Percentiles rank a stretch among this genome's conserved stretches.
Evolutionary conservation across 2,797 vertebrate genomes (phyloP).

Genomic region (Cyprinodon diabolis): DNA sequence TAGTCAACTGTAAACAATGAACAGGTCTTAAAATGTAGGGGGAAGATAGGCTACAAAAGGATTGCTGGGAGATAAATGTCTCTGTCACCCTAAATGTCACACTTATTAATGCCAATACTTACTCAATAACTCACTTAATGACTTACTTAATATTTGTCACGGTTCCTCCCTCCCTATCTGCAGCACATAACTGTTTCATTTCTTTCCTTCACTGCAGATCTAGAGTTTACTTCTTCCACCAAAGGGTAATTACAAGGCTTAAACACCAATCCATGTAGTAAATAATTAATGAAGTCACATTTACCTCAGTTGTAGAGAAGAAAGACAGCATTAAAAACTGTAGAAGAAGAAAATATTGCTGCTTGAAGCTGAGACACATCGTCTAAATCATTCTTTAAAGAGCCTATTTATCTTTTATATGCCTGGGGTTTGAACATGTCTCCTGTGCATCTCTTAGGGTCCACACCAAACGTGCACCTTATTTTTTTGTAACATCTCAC

Average conservation of each 20-base stretch:
- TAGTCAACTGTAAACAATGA: neutral
- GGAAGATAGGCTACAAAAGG: conserved; percentile 1
- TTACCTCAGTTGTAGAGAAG: conserved; percentile 11
- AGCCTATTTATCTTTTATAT: neutral
- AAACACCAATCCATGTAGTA: conserved; percentile 23
- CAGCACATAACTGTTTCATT: conserved; percentile 6
- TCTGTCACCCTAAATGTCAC: neutral
- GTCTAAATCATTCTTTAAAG: neutral
- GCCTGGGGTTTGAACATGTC: neutral
- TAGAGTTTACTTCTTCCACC: conserved; percentile 23
- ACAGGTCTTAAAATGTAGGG: conserved; percentile 9
- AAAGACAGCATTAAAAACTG: conserved; percentile 1
- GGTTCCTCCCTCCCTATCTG: conserved; percentile 8
- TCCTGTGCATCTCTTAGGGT: neutral
- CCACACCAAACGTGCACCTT: too few relatives aligned
- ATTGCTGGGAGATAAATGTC: conserved; percentile 13
- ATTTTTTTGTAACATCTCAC: too few relatives aligned
- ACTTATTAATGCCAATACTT: conserved; percentile 15
- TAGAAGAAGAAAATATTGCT: neutral
- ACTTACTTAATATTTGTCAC: conserved; percentile 15
- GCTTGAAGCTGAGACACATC: neutral
- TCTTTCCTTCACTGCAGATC: conserved; percentile 16
- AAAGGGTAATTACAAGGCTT: conserved; percentile 32
- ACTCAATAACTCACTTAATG: conserved; percentile 10
- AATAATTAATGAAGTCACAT: conserved; percentile 42